Base-by-base conservation (phyloP, 2,797 vertebrate species). In the Synaphobranchus kaupii region DNA sequence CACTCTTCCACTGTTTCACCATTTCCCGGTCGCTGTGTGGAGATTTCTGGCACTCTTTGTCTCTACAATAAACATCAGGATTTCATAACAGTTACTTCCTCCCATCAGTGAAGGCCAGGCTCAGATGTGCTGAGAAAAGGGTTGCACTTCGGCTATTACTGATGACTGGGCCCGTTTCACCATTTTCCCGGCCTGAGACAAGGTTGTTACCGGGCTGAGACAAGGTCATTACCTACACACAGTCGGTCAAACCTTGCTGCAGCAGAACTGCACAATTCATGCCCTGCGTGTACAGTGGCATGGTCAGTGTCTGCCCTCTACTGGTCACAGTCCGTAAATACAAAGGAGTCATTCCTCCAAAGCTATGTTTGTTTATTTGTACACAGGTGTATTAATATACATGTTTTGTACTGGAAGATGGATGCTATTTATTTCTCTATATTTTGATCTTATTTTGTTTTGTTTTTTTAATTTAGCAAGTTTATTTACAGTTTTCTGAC, bases 151-250 rank as follows among this genome's bases (percentile, higher is more conserved):
- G 10, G 12, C 71, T 76, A 3, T 17, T 39, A 17, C 71, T 76
- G 71, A 12, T 39, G 12, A 39, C 71, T 76, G 71, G 71, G 71
- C 31, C 71, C 17, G 15, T 76, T 76, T 76, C 31, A 76, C 15
- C 13, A 0, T 76, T 76, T 39, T 39, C 71, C 34, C 34, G 1
- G 54, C 2, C 54, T 56, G 54, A 13, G 54, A 15, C 54, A 56
- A 15, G 12, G 54, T 56, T 10, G 54, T 56, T 56, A 56, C 12
- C 13, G 71, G 71, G 4, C 3, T 3, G 28, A 71, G n/a, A 71
- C 71, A 76, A 76, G 71, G 71, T 76, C 71, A 1, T 76, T 76
- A 76, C 71, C 71, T 76, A 39, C 71, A 31, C 39, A 76, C 31
- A 39, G 31, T 76, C 39, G 71, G 71, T 76, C 31, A 44, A 76